Percentiles rank a stretch among this genome's conserved stretches.
phyloP scores from a whole-genome alignment of 2,888 invertebrate species.

The Drosophila falleni region DNA sequence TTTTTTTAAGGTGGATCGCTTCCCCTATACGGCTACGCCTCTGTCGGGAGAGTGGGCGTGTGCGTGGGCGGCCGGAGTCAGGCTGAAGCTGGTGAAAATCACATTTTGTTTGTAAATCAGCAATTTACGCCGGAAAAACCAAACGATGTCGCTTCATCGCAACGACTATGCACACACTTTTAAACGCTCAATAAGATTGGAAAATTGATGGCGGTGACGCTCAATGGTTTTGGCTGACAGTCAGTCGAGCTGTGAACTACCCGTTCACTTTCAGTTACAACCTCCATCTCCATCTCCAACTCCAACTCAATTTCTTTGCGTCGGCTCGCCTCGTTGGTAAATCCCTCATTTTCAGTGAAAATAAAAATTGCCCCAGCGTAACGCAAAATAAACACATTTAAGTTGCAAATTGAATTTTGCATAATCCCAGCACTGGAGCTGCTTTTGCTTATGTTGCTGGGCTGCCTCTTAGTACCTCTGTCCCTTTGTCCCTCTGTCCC shows the following conservation, averaged over 20 bases:
- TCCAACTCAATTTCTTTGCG: constrained; percentile 5
- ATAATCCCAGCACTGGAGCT: constrained; percentile 71
- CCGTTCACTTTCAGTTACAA: constrained; percentile 32
- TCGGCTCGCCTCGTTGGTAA: constrained; percentile 47
- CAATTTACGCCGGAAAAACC: constrained; percentile 69
- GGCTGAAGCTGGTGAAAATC: constrained; percentile 58
- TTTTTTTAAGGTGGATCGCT: neutral
- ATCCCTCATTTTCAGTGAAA: constrained; percentile 80
- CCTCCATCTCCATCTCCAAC: neutral
- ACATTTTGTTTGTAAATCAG: constrained; percentile 83
- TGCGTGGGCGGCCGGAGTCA: neutral
- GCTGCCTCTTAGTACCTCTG: constrained; percentile 43
- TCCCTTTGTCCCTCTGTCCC: constrained; percentile 3
- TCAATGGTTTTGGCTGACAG: constrained; percentile 53
- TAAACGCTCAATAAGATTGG: constrained; percentile 83
- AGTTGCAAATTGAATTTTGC: constrained; percentile 84
- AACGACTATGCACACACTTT: constrained; percentile 41
- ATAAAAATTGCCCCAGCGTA: constrained; percentile 81
- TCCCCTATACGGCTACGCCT: neutral
- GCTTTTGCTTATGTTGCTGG: constrained; percentile 10
- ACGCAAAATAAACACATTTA: constrained; percentile 84
- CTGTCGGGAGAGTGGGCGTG: neutral
- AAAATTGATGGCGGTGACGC: constrained; percentile 79
- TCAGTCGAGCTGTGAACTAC: constrained; percentile 33
- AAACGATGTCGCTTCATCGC: constrained; percentile 51